These are phyloP conservation scores for Chionodraco myersi DNA, from an alignment of 2,113 vertebrate genomes.

Conservation along the genomic window DNA sequence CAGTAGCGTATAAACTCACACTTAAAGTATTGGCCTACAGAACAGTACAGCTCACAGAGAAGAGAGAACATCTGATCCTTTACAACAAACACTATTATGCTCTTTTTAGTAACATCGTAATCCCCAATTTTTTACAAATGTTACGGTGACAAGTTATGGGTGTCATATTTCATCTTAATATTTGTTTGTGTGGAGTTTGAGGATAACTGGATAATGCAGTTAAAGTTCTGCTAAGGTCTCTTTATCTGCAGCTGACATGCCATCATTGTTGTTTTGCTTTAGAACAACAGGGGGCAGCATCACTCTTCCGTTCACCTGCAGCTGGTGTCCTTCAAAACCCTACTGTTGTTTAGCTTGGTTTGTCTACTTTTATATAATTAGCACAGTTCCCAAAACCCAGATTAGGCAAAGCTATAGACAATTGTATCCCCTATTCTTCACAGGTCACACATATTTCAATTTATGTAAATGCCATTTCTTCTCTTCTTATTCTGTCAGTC, in stretches of 20 bases:
- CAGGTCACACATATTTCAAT: not conserved
- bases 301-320: not conserved
- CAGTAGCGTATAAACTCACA: no score
- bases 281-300: slow-evolving; percentile 37
- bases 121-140: no score
- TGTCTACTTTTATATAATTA: not conserved
- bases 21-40: no score
- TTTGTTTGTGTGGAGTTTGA: not conserved
- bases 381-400: not conserved
- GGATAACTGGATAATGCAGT: not conserved
- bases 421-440: not conserved
- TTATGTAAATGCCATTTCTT: not conserved
- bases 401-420: not conserved
- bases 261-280: not conserved
- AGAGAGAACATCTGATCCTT: no score
- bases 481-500: slow-evolving; percentile 16
- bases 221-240: not conserved
- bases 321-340: not conserved
- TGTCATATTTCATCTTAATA: not conserved
- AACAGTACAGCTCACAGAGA: no score
- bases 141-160: no score
- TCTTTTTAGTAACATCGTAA: no score
- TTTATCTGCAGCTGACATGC: not conserved
- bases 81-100: no score
- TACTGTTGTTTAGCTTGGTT: not conserved